Conservation (phyloP, 2,797 vertebrate genomes). For the Semaprochilodus insignis region DNA sequence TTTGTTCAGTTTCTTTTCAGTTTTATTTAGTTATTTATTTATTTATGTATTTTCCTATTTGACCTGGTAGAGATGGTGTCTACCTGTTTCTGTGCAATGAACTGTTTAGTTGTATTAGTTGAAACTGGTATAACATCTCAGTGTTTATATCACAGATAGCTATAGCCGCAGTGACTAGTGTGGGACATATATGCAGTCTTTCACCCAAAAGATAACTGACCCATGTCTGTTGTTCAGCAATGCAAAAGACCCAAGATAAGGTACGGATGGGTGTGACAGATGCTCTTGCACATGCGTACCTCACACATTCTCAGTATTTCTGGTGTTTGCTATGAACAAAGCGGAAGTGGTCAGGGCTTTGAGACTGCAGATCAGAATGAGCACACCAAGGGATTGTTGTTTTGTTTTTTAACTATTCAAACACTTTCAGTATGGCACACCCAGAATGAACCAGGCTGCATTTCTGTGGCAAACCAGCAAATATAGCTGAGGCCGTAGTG, state of each 20-base stretch:
- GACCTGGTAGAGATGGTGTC: background rate
- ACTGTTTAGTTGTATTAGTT: background rate
- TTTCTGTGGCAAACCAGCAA: background rate
- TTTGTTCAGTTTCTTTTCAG: too few species aligned
- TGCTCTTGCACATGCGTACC: background rate
- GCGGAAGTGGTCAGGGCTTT: constrained; percentile 54
- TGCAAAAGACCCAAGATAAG: background rate
- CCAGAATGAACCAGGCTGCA: background rate
- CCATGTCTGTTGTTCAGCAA: background rate
- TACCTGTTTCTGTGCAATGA: background rate
- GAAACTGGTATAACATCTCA: background rate
- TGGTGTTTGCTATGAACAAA: constrained; percentile 21
- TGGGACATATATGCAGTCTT: background rate
- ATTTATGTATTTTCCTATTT: too few species aligned
- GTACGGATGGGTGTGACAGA: too few species aligned
- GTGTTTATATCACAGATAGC: background rate
- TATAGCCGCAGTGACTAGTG: background rate
- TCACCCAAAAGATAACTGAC: background rate
- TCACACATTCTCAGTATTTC: background rate
- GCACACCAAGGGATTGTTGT: background rate
- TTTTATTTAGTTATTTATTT: too few species aligned
- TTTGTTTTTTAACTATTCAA: constrained; percentile 13
- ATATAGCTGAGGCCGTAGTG: background rate
- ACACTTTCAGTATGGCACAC: background rate
- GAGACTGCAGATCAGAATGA: background rate